phyloP scores from a whole-genome alignment of 2,113 vertebrate species.

The Tylochromis polylepis region DNA sequence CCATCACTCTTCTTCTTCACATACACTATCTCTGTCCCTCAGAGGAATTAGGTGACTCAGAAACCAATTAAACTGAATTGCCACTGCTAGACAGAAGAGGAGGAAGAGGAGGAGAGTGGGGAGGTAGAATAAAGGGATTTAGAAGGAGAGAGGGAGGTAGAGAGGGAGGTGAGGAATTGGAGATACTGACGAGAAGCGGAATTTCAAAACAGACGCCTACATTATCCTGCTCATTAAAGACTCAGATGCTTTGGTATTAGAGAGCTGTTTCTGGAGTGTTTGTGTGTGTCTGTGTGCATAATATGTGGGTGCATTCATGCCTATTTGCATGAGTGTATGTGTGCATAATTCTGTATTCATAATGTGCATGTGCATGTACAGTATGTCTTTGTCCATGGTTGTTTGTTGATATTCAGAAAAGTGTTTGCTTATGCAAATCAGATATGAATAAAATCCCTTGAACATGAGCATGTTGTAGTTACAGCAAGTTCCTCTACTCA shows the following conservation, averaged over 20 bases:
- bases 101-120: slow-evolving; percentile 22
- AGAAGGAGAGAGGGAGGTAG: background rate
- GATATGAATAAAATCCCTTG: slow-evolving; percentile 26
- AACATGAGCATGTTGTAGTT: slow-evolving; percentile 9
- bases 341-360: background rate
- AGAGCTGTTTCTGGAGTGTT: slow-evolving; percentile 17
- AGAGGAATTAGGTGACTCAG: slow-evolving; percentile 56
- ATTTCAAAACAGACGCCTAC: slow-evolving; percentile 49
- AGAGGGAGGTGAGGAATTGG: slow-evolving; percentile 7
- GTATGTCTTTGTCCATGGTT: slow-evolving; percentile 26
- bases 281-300: slow-evolving; percentile 5
- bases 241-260: slow-evolving; percentile 20
- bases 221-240: slow-evolving; percentile 50
- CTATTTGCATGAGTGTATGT: background rate
- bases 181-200: slow-evolving; percentile 24
- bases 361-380: slow-evolving; percentile 17
- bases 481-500: slow-evolving; percentile 14
- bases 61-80: slow-evolving; percentile 67
- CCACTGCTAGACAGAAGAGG: slow-evolving; percentile 47
- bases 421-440: slow-evolving; percentile 46
- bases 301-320: slow-evolving; percentile 1
- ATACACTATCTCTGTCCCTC: slow-evolving; percentile 7
- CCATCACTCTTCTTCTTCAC: slow-evolving; percentile 6
- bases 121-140: slow-evolving; percentile 37
- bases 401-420: slow-evolving; percentile 31